These are phyloP conservation scores for Enteromius mattozi DNA, from an alignment of 2,797 vertebrate species.

Conservation along the genomic window DNA sequence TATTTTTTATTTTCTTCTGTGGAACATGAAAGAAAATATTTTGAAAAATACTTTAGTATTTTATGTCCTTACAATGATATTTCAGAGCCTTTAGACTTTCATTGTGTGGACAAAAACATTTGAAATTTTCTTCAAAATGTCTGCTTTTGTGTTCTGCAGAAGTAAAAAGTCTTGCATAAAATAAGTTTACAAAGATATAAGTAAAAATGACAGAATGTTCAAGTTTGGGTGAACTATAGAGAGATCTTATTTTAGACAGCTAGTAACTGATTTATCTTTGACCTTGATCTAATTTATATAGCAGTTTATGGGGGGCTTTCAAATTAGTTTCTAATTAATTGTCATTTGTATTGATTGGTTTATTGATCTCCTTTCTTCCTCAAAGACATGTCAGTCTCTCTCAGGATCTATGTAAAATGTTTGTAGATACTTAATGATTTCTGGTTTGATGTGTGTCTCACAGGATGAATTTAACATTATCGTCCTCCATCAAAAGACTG, in stretches of 20 bases:
- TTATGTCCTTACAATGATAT: neutral
- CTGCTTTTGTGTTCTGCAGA: neutral
- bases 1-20: neutral
- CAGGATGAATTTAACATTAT: neutral
- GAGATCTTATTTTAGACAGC: neutral
- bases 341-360: neutral
- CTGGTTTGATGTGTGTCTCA: neutral
- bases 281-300: constrained; percentile 3
- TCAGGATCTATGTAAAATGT: constrained; percentile 14
- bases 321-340: neutral
- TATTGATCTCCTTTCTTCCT: neutral
- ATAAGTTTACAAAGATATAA: neutral
- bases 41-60: neutral
- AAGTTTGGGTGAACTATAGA: neutral
- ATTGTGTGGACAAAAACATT: neutral
- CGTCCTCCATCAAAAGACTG: neutral
- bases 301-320: neutral
- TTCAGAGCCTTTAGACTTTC: neutral
- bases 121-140: neutral
- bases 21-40: neutral
- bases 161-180: neutral
- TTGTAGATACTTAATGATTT: constrained; percentile 24
- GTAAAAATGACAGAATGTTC: neutral
- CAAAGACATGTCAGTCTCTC: neutral
- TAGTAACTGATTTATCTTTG: neutral